Percentiles rank a stretch among this genome's conserved stretches.
phyloP scores from a whole-genome alignment of 2,888 invertebrate species.

The Drosophila antonietae region DNA sequence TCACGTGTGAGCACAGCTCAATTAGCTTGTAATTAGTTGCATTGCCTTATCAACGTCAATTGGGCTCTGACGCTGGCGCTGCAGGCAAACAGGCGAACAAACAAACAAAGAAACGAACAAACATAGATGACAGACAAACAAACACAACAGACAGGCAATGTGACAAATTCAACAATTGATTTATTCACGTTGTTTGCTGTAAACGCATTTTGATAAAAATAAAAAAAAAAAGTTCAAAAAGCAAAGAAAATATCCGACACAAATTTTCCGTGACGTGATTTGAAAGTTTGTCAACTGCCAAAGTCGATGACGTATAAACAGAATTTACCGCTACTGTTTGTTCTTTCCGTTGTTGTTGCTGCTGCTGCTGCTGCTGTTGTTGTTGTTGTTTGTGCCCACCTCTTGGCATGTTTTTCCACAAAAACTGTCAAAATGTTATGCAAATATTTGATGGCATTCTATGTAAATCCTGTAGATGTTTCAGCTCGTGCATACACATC shows the following conservation, averaged over 20 bases:
- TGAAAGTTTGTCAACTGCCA: slow-evolving; percentile 27
- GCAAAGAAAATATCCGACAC: slow-evolving; percentile 11
- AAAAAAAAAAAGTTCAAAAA: slow-evolving; percentile 1
- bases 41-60: slow-evolving; percentile 39
- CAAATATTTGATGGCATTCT: slow-evolving; percentile 71
- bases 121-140: slow-evolving; percentile 8
- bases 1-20: slow-evolving; percentile 20
- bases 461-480: slow-evolving; percentile 57
- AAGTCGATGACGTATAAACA: slow-evolving; percentile 43
- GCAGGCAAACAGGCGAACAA: slow-evolving; percentile 48
- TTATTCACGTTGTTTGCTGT: slow-evolving; percentile 58
- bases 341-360: background rate
- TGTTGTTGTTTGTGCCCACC: slow-evolving; percentile 60
- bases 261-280: slow-evolving; percentile 63
- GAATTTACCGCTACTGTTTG: slow-evolving; percentile 22
- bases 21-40: slow-evolving; percentile 26
- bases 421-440: slow-evolving; percentile 76
- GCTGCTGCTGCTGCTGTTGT: background rate
- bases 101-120: slow-evolving; percentile 1
- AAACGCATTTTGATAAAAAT: slow-evolving; percentile 48
- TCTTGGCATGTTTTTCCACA: slow-evolving; percentile 71
- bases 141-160: slow-evolving; percentile 10
- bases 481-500: slow-evolving; percentile 9
- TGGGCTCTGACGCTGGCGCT: slow-evolving; percentile 52
- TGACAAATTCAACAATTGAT: slow-evolving; percentile 56